Evolutionary conservation across 2,113 vertebrate genomes (phyloP), one percentile per base, ranked within the genome.

Genomic region (Corythaeola cristata): DNA sequence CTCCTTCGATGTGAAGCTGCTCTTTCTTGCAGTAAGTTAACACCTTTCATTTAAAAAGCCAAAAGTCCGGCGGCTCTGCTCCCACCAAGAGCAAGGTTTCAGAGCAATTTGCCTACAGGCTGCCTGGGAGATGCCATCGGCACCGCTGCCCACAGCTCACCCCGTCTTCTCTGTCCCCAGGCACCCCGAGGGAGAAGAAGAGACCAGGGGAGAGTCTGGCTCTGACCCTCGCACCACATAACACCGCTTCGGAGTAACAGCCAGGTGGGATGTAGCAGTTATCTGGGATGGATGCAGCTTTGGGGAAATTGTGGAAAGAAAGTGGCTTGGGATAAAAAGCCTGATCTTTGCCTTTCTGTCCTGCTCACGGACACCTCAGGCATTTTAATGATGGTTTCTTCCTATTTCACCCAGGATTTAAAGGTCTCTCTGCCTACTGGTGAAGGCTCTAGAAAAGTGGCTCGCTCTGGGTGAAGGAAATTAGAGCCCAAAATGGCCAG

Each of bases 141-240:
- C 69, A 39, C 9, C 3, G 3, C 50, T 85, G 33, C 77, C 21
- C 53, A 55, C 62, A 52, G 78, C 81, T 96, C 60, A 92, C 52
- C n/a, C 49, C 45, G 1, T 73, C 66, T 80, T 26, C 79, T 93
- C 83, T 72, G 35, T 88, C 72, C 89, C 60, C 91, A 98, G 97
- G 72, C 28, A 96, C 23, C 58, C 94, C 0, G 74, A 96, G 71
- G 96, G 63, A 93, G 96, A 96, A 33, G 95, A 97, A 50, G 97
- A 92, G 60, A 62, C 66, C 74, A 27, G 49, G 26, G 91, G 41
- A 47, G 93, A 97, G 18, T 32, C 63, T 59, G 80, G 39, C 66
- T 88, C 94, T 5, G 85, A 95, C 19, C 12, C 89, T 49, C 17
- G 1, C 1, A 0, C 91, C 93, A 96, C 96, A 0, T 98, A 81